Base-by-base conservation (phyloP, 2,888 invertebrate genomes). In the Agrotis clavis region DNA sequence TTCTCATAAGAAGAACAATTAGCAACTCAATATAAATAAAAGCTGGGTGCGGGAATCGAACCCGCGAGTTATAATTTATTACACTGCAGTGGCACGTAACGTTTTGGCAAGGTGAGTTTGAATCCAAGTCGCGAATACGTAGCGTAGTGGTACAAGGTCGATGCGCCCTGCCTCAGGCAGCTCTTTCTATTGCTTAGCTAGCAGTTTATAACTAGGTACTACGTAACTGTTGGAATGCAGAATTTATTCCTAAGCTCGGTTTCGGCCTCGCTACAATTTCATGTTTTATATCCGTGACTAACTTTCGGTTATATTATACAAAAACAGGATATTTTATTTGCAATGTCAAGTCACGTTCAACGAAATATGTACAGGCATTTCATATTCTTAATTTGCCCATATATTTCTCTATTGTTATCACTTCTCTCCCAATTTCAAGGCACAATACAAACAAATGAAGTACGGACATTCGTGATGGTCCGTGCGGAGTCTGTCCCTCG, bases 91-190 rank as follows among this genome's bases (percentile, higher is more conserved):
- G 53, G 74, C 64, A 70, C 70, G 65, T 78, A 77, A 71, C 66
- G 77, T 87, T 91, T 90, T 90, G 90, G 88, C 90, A 91, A 90
- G 87, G 89, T 87, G 83, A 90, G 77, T 78, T 78, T 67, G 79
- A 79, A 71, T 83, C 82, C 88, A 73, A 84, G 74, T 88, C 82
- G 88, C 90, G 74, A 89, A 88, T 89, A 83, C 75, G 74, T 71
- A 64, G 71, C 25, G 53, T 79, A 82, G 79, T 84, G 75, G 84
- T 75, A 77, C 91, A 91, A 92, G 90, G 92, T 88, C 90, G 83
- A 62, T 80, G 77, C 79, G 86, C 83, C 82, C 74, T 77, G 77
- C 74, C 69, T 71, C 79, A 62, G 81, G 78, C 75, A 82, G 74
- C 80, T 85, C 81, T 85, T 86, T 87, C 85, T 84, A 87, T 75